Evolutionary conservation across 2,888 invertebrate genomes (phyloP).

Genomic region (Diplazon laetatorius): DNA sequence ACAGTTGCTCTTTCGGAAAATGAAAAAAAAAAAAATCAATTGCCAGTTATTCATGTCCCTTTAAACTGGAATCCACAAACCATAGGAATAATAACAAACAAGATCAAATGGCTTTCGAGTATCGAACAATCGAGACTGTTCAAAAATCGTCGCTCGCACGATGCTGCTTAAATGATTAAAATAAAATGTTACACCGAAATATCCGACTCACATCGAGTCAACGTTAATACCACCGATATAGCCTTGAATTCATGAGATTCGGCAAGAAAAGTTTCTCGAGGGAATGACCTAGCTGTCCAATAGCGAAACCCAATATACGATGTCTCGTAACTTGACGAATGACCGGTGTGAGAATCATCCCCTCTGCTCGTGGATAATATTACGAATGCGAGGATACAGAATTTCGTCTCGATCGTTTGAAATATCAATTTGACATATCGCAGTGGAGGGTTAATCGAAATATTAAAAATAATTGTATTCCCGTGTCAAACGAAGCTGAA

Average conservation of each 20-base stretch:
- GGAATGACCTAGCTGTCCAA: no score
- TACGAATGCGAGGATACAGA: neutral
- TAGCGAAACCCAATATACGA: neutral
- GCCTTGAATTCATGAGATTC: neutral
- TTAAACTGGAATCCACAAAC: no score
- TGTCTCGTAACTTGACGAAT: neutral
- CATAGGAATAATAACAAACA: no score
- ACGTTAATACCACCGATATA: neutral
- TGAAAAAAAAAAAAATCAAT: no score
- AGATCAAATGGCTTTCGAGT: no score
- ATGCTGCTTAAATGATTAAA: no score
- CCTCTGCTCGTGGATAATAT: conserved; percentile 14
- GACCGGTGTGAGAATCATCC: neutral
- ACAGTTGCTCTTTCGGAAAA: no score
- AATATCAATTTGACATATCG: neutral
- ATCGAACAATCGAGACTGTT: no score
- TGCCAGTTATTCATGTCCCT: no score
- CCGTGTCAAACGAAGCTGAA: neutral
- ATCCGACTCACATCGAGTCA: neutral
- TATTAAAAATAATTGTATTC: neutral
- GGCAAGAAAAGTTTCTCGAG: neutral
- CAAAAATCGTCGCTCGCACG: no score
- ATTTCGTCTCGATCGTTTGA: neutral
- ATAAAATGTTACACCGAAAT: neutral
- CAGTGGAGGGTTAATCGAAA: neutral